A percentile compares a stretch with the other conserved stretches of the same genome.
phyloP scores from a whole-genome alignment of 2,113 vertebrate genomes.

The Oryzias celebensis region DNA sequence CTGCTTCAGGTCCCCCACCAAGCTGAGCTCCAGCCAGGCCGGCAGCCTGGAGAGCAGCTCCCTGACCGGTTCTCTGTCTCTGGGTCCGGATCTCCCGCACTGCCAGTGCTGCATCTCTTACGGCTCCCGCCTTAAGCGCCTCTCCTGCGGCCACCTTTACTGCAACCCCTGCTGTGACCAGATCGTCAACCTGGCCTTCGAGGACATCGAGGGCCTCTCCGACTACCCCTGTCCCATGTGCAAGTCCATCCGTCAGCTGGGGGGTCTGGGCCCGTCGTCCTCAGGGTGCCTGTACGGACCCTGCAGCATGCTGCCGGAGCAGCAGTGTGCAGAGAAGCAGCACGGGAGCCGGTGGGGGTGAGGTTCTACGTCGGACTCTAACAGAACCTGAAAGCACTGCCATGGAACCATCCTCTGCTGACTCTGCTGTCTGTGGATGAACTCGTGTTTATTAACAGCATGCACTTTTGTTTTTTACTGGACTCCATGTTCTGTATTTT shows the following conservation, averaged over 20 bases:
- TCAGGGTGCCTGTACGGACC: conserved; percentile 57
- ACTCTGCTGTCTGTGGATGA: conserved; percentile 5
- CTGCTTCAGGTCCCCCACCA: conserved; percentile 69
- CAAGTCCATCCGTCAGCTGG: conserved; percentile 74
- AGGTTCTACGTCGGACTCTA: background rate
- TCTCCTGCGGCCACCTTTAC: conserved; percentile 79
- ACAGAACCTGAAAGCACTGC: conserved; percentile 15
- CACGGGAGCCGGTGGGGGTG: conserved; percentile 60
- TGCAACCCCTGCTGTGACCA: conserved; percentile 76
- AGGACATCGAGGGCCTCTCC: conserved; percentile 79
- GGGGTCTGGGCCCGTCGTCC: conserved; percentile 53
- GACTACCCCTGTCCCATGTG: conserved; percentile 81
- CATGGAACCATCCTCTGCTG: conserved; percentile 4
- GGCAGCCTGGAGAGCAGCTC: conserved; percentile 79
- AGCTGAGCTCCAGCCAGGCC: conserved; percentile 57
- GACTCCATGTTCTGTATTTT: conserved; percentile 34
- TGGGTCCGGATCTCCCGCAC: conserved; percentile 74
- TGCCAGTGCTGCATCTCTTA: conserved; percentile 80
- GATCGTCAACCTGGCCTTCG: conserved; percentile 81
- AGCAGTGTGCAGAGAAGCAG: conserved; percentile 51
- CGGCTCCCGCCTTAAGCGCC: conserved; percentile 70
- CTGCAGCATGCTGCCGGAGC: conserved; percentile 49
- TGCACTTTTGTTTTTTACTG: conserved; percentile 21
- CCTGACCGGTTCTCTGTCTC: conserved; percentile 73
- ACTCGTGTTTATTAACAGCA: conserved; percentile 2